Conservation (phyloP, 2,113 vertebrate species). For the Malurus alboscapulatus region DNA sequence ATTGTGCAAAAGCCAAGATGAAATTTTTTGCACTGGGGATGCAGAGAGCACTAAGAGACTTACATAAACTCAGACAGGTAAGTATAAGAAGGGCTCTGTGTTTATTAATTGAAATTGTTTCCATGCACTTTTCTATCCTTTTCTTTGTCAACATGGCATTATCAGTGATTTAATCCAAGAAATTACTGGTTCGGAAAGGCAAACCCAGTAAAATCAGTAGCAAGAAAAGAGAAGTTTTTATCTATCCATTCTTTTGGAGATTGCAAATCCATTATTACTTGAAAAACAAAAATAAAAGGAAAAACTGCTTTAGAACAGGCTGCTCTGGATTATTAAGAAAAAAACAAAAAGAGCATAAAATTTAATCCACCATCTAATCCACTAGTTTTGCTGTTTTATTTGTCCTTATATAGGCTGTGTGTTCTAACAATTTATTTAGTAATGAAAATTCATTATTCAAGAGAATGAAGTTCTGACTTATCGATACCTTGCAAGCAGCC, state of each 20-base stretch:
- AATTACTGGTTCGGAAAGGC: neutral
- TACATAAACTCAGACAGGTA: neutral
- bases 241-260: neutral
- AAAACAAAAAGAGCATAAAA: neutral
- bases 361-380: neutral
- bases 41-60: neutral
- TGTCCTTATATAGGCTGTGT: neutral
- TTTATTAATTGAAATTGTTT: neutral
- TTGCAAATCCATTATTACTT: neutral
- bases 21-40: neutral
- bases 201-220: neutral
- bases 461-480: neutral
- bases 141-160: neutral
- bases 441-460: neutral
- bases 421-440: neutral
- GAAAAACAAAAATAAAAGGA: neutral
- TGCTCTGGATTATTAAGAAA: neutral
- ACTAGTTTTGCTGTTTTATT: neutral
- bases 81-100: neutral
- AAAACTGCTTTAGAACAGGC: neutral
- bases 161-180: neutral
- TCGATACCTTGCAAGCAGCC: neutral
- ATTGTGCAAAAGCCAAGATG: neutral
- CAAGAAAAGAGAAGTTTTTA: neutral
- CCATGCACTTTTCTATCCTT: neutral